phyloP scores from a whole-genome alignment of 2,797 vertebrate genomes.

The Acipenser oxyrinchus region DNA sequence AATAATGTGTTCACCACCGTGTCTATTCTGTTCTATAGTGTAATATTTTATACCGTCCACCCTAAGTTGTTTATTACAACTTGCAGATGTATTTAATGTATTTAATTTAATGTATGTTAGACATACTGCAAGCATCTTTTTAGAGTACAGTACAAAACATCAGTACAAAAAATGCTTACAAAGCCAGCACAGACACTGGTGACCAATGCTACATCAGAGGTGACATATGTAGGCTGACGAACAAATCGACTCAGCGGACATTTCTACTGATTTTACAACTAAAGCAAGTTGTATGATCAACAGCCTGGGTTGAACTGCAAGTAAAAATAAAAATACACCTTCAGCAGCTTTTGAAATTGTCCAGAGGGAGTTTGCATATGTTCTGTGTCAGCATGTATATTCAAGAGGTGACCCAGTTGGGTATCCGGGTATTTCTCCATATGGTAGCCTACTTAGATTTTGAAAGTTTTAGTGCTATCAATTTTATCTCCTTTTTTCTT shows the following conservation, averaged over 20 bases:
- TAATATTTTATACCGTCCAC: too few species aligned
- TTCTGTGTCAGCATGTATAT: not conserved
- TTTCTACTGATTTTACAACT: not conserved
- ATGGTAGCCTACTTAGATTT: slow-evolving; percentile 6
- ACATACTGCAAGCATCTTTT: not conserved
- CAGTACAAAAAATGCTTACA: not conserved
- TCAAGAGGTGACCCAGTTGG: not conserved
- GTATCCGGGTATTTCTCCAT: not conserved
- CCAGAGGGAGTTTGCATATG: not conserved
- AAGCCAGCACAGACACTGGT: not conserved
- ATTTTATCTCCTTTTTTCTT: not conserved
- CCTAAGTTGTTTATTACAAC: too few species aligned
- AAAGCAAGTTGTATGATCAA: not conserved
- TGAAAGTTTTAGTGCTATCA: not conserved
- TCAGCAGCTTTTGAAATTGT: not conserved
- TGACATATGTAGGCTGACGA: not conserved
- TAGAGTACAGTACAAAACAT: not conserved
- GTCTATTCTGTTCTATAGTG: too few species aligned
- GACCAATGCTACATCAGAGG: not conserved
- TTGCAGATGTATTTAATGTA: too few species aligned
- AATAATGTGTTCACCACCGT: too few species aligned
- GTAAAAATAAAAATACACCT: not conserved
- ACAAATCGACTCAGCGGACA: not conserved
- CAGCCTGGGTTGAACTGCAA: not conserved
- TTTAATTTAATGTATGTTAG: too few species aligned